Conservation (phyloP, 2,113 vertebrate genomes). For the Probosciger aterrimus region DNA sequence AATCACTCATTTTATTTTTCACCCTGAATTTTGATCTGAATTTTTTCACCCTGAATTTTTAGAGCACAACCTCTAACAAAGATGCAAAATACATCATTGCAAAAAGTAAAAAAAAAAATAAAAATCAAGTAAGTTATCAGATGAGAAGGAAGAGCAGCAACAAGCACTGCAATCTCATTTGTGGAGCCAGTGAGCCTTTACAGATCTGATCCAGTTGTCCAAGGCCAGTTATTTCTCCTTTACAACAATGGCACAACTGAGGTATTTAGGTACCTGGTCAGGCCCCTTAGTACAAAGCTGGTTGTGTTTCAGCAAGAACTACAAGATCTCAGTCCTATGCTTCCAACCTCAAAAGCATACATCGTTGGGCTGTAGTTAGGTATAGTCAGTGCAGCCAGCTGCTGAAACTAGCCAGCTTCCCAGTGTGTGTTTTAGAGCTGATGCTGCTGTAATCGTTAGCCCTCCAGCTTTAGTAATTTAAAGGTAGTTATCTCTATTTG, state of each 20-base stretch:
- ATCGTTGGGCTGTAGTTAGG: not conserved
- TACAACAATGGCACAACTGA: not conserved
- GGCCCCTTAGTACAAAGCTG: not conserved
- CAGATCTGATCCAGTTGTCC: not conserved
- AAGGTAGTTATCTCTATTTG: not conserved
- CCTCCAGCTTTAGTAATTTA: not conserved
- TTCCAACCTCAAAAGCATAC: not conserved
- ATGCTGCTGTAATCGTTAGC: not conserved
- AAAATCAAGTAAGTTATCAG: not conserved
- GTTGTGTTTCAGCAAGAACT: not conserved
- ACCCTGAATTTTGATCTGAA: not conserved
- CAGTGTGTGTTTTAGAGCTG: not conserved
- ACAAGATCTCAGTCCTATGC: not conserved
- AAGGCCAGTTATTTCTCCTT: not conserved
- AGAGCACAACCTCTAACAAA: not conserved
- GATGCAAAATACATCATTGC: not conserved
- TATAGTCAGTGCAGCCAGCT: not conserved
- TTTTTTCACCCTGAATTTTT: not conserved
- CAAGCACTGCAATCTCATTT: not conserved
- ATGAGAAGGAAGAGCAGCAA: not conserved
- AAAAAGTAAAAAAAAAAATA: not conserved
- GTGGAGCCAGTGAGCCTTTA: not conserved
- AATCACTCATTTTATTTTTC: not conserved
- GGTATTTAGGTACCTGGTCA: not conserved
- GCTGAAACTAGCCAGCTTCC: not conserved